phyloP scores from a whole-genome alignment of 2,113 vertebrate genomes.

The Anolis sagrei region DNA sequence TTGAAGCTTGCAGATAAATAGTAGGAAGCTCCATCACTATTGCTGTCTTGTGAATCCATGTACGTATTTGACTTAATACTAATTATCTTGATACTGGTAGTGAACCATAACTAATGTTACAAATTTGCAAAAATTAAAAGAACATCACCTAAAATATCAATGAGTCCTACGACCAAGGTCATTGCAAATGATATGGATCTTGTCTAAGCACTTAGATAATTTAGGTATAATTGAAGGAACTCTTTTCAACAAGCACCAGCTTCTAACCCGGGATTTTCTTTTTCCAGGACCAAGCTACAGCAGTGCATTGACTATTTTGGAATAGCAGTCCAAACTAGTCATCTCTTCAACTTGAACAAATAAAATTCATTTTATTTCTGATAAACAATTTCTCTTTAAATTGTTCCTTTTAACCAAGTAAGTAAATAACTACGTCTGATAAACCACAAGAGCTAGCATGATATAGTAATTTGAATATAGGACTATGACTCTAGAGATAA shows the following conservation, averaged over 20 bases:
- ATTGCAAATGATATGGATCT: constrained; percentile 75
- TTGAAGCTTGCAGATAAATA: constrained; percentile 72
- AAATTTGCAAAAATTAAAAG: constrained; percentile 86
- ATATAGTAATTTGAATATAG: no score
- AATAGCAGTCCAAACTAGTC: not conserved
- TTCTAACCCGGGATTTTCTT: constrained; percentile 36
- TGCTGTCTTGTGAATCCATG: constrained; percentile 77
- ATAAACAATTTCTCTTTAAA: constrained; percentile 15
- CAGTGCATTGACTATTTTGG: constrained; percentile 21
- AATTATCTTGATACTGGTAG: constrained; percentile 83
- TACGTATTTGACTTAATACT: constrained; percentile 80
- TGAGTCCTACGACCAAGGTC: constrained; percentile 83
- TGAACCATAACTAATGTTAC: constrained; percentile 87
- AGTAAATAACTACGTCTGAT: not conserved
- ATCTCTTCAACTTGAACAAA: not conserved
- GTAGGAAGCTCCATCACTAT: constrained; percentile 73
- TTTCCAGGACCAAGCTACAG: constrained; percentile 44
- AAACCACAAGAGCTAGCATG: not conserved
- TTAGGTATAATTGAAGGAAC: constrained; percentile 71
- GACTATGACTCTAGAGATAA: no score
- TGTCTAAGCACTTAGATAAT: constrained; percentile 69
- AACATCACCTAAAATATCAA: constrained; percentile 80
- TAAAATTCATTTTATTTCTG: not conserved
- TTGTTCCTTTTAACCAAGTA: not conserved
- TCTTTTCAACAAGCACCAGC: constrained; percentile 49